Conservation (phyloP, 1,140 invertebrate species). For the Philaenus spumarius region DNA sequence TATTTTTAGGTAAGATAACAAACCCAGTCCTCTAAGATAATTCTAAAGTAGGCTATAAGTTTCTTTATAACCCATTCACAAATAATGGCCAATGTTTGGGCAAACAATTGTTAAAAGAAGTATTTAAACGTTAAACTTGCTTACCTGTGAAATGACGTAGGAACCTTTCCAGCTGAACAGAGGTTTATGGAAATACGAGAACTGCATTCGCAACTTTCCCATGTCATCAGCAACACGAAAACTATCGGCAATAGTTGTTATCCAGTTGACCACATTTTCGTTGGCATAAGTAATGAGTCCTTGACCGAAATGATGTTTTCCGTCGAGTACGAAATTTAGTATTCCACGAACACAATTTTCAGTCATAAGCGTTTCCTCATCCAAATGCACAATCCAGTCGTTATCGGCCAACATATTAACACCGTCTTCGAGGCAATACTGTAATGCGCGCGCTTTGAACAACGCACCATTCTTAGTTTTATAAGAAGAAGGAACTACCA, state of each 20-base stretch:
- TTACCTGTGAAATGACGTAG: slow-evolving; percentile 87
- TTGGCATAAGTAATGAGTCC: slow-evolving; percentile 97
- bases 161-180: slow-evolving; percentile 98
- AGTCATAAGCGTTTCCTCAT: slow-evolving; percentile 94
- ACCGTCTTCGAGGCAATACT: slow-evolving; percentile 91
- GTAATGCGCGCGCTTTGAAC: slow-evolving; percentile 92
- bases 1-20: no score
- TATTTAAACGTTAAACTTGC: slow-evolving; percentile 11
- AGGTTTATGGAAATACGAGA: slow-evolving; percentile 90
- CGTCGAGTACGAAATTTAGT: slow-evolving; percentile 92
- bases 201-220: slow-evolving; percentile 91
- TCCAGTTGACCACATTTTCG: slow-evolving; percentile 93
- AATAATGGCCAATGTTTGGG: no score
- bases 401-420: slow-evolving; percentile 81
- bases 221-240: slow-evolving; percentile 96
- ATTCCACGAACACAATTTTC: slow-evolving; percentile 88
- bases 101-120: no score
- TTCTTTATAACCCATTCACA: no score
- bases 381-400: slow-evolving; percentile 97
- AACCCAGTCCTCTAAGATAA: no score
- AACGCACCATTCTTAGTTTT: slow-evolving; percentile 83
- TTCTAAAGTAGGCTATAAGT: no score
- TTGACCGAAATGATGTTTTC: slow-evolving; percentile 94
- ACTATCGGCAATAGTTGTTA: slow-evolving; percentile 93
- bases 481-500: slow-evolving; percentile 82